Evolutionary conservation across 2,888 invertebrate genomes (phyloP).

Genomic region (Halictus quadricinctus): DNA sequence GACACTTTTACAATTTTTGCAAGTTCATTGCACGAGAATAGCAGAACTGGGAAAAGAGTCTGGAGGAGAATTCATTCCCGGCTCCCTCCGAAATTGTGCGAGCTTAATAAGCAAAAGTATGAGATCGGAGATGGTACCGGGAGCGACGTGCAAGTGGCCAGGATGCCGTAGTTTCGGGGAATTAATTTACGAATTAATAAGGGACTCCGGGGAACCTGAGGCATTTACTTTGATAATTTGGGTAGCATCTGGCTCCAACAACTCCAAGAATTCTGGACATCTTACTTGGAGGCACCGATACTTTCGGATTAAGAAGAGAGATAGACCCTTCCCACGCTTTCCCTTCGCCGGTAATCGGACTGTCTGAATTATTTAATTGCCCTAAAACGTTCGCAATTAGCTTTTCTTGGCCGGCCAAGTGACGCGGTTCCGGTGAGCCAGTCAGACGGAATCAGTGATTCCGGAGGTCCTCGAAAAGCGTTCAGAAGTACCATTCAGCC

Average conservation of each 20-base stretch:
- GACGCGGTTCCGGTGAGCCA: not conserved
- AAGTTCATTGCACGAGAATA: not conserved
- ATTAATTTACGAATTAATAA: constrained; percentile 71
- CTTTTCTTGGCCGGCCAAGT: not conserved
- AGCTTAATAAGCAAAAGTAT: constrained; percentile 50
- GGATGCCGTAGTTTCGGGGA: constrained; percentile 58
- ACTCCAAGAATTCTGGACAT: constrained; percentile 43
- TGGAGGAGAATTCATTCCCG: constrained; percentile 12
- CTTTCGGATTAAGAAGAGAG: constrained; percentile 42
- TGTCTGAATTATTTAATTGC: constrained; percentile 41
- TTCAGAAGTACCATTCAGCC: not conserved
- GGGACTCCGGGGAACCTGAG: constrained; percentile 53
- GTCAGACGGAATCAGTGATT: constrained; percentile 6
- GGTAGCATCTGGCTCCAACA: constrained; percentile 62
- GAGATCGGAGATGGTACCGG: constrained; percentile 19
- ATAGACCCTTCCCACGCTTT: constrained; percentile 6
- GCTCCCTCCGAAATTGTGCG: constrained; percentile 16
- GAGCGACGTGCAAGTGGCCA: constrained; percentile 46
- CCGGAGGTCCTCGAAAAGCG: not conserved
- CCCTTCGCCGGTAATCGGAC: constrained; percentile 31
- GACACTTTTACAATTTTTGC: not conserved
- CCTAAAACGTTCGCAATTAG: constrained; percentile 28
- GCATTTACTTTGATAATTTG: constrained; percentile 64
- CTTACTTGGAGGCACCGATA: constrained; percentile 31
- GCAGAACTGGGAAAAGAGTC: constrained; percentile 4